Percentiles rank a stretch among this genome's conserved stretches.
Conservation (phyloP, 1,140 invertebrate genomes). For the Conopomorpha cramerella region DNA sequence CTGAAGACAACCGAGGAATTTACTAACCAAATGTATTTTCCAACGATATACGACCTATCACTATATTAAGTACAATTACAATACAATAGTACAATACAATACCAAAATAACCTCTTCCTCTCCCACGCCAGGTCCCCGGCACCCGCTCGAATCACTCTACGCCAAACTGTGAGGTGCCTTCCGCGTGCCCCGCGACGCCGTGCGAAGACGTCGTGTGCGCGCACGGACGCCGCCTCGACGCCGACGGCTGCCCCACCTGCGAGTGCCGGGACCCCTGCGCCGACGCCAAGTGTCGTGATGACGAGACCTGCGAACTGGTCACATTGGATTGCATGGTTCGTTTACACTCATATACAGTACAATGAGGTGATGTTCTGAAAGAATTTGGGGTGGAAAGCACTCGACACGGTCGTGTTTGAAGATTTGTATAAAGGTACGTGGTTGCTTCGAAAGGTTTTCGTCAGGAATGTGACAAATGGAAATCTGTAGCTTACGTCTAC, state of each 20-base stretch:
- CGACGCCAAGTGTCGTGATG: constrained; percentile 72
- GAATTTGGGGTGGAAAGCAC: no score
- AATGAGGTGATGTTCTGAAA: no score
- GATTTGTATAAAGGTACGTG: no score
- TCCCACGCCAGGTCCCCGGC: constrained; percentile 33
- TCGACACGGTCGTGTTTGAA: no score
- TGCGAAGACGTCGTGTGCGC: constrained; percentile 68
- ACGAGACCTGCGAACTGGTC: constrained; percentile 67
- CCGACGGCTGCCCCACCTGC: constrained; percentile 75
- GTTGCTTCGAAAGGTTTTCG: no score
- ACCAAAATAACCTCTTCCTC: background rate
- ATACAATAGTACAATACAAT: background rate
- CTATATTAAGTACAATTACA: background rate
- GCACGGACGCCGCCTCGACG: constrained; percentile 70
- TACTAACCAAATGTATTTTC: no score
- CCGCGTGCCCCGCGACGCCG: constrained; percentile 63
- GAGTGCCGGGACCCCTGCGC: constrained; percentile 78
- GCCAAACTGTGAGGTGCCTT: constrained; percentile 49
- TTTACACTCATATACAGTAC: background rate
- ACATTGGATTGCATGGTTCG: constrained; percentile 38
- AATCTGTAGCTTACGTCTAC: no score
- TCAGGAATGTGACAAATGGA: no score
- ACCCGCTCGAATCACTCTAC: constrained; percentile 29
- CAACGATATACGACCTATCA: no score
- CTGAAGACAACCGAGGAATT: no score